Conservation (phyloP, 2,888 invertebrate genomes). For the Mimachlamys varia region DNA sequence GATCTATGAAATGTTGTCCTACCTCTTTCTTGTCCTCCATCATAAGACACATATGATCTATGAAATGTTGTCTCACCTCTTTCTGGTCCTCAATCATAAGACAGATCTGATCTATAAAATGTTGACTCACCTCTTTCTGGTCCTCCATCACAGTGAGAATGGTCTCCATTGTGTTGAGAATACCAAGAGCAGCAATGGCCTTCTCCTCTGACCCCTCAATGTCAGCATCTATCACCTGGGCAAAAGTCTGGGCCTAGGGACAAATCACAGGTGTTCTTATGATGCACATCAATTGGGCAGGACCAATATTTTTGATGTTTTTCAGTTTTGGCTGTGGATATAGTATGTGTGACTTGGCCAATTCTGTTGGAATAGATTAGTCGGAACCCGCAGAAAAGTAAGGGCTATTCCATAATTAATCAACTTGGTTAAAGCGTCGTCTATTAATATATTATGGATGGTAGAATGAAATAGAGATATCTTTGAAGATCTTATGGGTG, state of each 20-base stretch:
- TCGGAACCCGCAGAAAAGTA: no score
- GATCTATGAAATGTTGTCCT: not conserved
- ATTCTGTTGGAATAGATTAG: no score
- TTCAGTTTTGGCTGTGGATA: no score
- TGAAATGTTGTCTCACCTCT: not conserved
- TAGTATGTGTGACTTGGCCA: no score
- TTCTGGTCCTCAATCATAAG: no score
- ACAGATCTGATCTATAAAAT: no score
- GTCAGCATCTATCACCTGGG: constrained; percentile 79
- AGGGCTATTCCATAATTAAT: no score
- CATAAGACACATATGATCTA: no score
- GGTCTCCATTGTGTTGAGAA: constrained; percentile 97
- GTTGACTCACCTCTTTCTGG: constrained; percentile 76
- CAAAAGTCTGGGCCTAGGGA: constrained; percentile 80
- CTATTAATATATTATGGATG: no score
- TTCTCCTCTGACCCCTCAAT: constrained; percentile 93
- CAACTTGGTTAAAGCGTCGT: no score
- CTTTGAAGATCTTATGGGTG: no score
- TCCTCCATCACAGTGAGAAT: constrained; percentile 95
- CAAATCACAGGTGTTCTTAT: constrained; percentile 41
- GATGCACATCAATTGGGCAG: not conserved
- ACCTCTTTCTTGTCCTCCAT: constrained; percentile 87
- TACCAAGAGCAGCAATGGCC: constrained; percentile 97
- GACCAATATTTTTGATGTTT: not conserved
- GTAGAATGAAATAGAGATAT: no score